A percentile compares a stretch with the other conserved stretches of the same genome.
Evolutionary conservation across 2,888 invertebrate species (phyloP).

Genomic region (Lasioglossum malachurum): DNA sequence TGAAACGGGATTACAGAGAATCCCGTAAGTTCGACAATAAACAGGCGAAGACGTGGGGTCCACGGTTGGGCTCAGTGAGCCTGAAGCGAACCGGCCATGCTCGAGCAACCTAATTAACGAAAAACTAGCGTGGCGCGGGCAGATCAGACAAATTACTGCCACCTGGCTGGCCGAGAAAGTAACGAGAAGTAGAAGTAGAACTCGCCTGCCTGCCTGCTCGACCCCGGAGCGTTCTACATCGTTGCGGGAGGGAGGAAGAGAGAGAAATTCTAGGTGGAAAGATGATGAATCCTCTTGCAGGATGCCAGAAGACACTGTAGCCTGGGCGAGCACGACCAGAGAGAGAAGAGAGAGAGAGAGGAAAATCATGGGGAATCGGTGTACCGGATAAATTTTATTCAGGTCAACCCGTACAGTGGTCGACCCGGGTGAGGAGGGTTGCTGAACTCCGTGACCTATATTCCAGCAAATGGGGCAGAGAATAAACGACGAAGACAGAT

Average conservation of each 20-base stretch:
- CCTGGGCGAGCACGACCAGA: not conserved
- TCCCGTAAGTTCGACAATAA: conserved; percentile 2
- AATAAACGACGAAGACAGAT: conserved; percentile 73
- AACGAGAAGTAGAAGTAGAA: conserved; percentile 6
- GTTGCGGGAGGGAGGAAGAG: not conserved
- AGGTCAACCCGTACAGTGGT: conserved; percentile 67
- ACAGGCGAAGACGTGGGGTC: not conserved
- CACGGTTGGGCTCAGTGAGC: not conserved
- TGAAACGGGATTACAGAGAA: not conserved
- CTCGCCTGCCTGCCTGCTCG: not conserved
- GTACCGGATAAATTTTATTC: conserved; percentile 53
- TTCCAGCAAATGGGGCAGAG: conserved; percentile 78
- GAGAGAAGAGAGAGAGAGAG: not conserved
- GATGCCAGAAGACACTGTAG: not conserved
- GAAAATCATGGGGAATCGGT: conserved; percentile 51
- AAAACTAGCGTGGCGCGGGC: conserved; percentile 5
- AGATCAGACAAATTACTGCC: conserved; percentile 8
- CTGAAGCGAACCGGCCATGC: not conserved
- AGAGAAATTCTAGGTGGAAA: not conserved
- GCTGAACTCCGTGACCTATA: conserved; percentile 80
- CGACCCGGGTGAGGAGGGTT: conserved; percentile 72
- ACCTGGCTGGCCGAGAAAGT: not conserved
- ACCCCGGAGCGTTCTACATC: not conserved
- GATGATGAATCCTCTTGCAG: not conserved
- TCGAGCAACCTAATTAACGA: conserved; percentile 5